A percentile compares a stretch with the other conserved stretches of the same genome.
These are phyloP conservation scores for Pao palembangensis DNA, from an alignment of 2,113 vertebrate species.

Conservation along the genomic window DNA sequence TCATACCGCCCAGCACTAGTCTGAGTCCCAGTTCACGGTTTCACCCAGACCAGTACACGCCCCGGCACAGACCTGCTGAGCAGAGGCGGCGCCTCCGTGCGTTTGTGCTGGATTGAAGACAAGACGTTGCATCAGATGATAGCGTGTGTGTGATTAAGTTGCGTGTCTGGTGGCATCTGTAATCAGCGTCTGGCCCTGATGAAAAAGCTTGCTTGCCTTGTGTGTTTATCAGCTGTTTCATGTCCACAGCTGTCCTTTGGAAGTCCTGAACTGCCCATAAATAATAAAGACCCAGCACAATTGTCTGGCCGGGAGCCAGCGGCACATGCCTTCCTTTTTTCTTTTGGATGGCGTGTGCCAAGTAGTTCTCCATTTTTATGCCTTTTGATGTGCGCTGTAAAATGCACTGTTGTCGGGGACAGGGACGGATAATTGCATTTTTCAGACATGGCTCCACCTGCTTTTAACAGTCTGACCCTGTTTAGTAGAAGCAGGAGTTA, in stretches of 20 bases:
- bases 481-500: neutral
- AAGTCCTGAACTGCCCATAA: conserved; percentile 66
- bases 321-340: conserved; percentile 33
- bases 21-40: neutral
- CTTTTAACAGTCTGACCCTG: conserved; percentile 29
- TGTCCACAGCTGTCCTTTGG: conserved; percentile 76
- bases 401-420: conserved; percentile 57
- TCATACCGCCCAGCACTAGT: no score
- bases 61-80: conserved; percentile 48
- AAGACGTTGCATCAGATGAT: conserved; percentile 72
- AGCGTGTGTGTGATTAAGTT: conserved; percentile 73
- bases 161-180: conserved; percentile 75
- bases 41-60: conserved; percentile 38
- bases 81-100: conserved; percentile 63
- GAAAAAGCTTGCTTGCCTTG: conserved; percentile 71
- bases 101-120: conserved; percentile 55
- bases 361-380: conserved; percentile 60
- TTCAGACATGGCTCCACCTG: conserved; percentile 32
- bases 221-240: conserved; percentile 79
- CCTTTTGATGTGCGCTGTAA: conserved; percentile 74
- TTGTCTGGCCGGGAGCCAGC: conserved; percentile 70
- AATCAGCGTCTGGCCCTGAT: conserved; percentile 78
- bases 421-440: conserved; percentile 61
- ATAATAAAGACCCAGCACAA: conserved; percentile 71
- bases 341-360: conserved; percentile 46